Evolutionary conservation across 2,888 invertebrate species (phyloP).

Genomic region (Eilema caniola): DNA sequence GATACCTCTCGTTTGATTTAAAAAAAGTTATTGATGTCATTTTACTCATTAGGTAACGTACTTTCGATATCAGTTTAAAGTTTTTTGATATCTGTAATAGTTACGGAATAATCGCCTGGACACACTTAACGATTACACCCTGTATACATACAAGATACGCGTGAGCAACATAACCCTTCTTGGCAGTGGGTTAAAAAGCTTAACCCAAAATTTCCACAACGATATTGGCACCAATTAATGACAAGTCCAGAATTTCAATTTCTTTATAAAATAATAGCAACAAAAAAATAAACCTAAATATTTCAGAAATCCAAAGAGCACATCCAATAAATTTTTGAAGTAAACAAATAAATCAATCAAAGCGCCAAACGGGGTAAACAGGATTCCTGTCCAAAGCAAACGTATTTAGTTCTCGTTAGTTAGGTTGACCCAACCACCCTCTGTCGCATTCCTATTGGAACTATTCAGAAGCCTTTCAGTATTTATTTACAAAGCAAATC

Average conservation of each 20-base stretch:
- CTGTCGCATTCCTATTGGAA: conserved; percentile 71
- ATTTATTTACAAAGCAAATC: conserved; percentile 84
- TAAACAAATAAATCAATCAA: conserved; percentile 58
- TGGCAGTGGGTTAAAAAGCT: no score
- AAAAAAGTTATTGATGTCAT: no score
- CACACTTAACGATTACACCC: no score
- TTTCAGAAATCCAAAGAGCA: conserved; percentile 20
- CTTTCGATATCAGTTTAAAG: no score
- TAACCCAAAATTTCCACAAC: not conserved
- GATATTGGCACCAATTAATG: not conserved
- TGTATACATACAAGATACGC: no score
- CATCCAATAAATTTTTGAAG: conserved; percentile 34
- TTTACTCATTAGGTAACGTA: no score
- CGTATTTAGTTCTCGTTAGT: conserved; percentile 76
- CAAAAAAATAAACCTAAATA: not conserved
- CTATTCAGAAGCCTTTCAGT: conserved; percentile 71
- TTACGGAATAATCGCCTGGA: no score
- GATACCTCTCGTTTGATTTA: no score
- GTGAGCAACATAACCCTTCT: no score
- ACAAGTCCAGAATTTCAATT: not conserved
- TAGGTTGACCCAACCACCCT: conserved; percentile 63
- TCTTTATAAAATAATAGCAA: not conserved
- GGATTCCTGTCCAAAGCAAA: conserved; percentile 67
- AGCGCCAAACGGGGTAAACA: conserved; percentile 50
- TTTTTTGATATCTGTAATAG: no score